Evolutionary conservation across 2,113 vertebrate species (phyloP).

Genomic region (Otus sunia): DNA sequence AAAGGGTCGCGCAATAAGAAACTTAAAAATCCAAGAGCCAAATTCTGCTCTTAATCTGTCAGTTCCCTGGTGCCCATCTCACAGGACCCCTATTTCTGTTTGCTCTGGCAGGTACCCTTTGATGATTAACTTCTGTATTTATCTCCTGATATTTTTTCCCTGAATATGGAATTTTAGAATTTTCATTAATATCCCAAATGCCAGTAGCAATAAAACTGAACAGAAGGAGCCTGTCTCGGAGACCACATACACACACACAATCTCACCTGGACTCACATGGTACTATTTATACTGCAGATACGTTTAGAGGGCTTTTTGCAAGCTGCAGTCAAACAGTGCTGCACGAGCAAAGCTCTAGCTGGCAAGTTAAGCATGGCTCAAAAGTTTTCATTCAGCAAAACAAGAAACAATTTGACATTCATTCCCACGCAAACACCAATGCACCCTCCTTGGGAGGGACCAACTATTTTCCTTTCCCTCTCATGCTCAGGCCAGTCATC

Average conservation of each 20-base stretch:
- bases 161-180: not conserved
- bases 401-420: conserved; percentile 23
- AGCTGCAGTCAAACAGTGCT: not conserved
- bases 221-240: not conserved
- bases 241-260: not conserved
- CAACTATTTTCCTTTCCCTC: conserved; percentile 54
- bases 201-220: not conserved
- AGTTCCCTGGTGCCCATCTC: not conserved
- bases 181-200: not conserved
- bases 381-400: conserved; percentile 56
- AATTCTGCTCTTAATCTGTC: not conserved
- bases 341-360: not conserved
- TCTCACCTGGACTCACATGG: not conserved
- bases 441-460: conserved; percentile 4
- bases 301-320: not conserved
- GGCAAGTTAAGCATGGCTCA: not conserved
- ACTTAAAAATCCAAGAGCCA: not conserved
- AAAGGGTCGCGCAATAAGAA: not conserved
- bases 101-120: not conserved
- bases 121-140: not conserved
- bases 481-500: not conserved
- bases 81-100: not conserved
- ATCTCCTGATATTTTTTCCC: not conserved
- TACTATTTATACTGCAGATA: not conserved
- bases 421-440: conserved; percentile 22